Percentiles rank a stretch among this genome's conserved stretches.
These are phyloP conservation scores for Orientallactaga sibirica DNA, from an alignment of 2,797 vertebrate genomes.

Conservation along the genomic window DNA sequence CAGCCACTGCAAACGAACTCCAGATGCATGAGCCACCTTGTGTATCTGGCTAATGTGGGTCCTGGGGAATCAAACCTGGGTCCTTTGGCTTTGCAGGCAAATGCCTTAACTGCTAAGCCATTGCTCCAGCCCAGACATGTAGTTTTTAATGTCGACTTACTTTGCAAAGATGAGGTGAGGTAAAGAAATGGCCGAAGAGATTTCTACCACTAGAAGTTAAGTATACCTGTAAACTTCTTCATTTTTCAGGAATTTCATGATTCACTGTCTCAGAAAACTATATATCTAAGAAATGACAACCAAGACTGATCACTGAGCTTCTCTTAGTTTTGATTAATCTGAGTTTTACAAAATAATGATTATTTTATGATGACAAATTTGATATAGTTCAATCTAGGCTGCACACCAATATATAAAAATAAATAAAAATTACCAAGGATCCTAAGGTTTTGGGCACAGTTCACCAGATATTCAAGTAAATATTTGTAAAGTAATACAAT, in stretches of 20 bases:
- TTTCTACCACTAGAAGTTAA: background rate
- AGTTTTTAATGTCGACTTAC: background rate
- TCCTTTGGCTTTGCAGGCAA: too few relatives aligned
- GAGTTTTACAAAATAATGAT: background rate
- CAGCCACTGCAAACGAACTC: too few relatives aligned
- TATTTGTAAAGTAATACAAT: background rate
- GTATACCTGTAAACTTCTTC: background rate
- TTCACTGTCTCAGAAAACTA: background rate
- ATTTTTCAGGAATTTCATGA: background rate
- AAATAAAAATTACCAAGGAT: background rate
- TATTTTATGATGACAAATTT: constrained; percentile 31
- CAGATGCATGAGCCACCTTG: too few relatives aligned
- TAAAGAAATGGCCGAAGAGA: background rate
- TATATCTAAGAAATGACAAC: background rate
- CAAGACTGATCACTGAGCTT: background rate
- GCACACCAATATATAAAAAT: background rate
- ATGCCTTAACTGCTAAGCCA: too few relatives aligned
- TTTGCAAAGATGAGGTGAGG: background rate
- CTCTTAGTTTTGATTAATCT: background rate
- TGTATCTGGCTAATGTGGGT: too few relatives aligned
- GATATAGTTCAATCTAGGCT: background rate
- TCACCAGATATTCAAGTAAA: background rate
- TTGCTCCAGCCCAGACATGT: background rate
- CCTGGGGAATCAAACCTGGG: too few relatives aligned
- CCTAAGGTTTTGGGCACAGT: background rate